Evolutionary conservation across 92 coral and sea anemone genomes (phyloP).

Genomic region (Paragorgia papillata): DNA sequence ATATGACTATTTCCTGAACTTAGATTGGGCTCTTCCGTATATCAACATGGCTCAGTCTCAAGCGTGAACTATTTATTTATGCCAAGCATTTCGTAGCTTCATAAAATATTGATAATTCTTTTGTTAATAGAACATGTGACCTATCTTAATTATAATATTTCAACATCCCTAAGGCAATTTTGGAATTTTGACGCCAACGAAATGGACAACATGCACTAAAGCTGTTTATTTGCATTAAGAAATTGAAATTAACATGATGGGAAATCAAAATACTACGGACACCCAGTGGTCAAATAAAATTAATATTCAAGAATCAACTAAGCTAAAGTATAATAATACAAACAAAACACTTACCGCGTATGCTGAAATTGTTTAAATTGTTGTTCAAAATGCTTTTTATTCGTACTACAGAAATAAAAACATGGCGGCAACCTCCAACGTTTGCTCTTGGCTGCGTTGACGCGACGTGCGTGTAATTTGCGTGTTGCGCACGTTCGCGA

Average conservation of each 20-base stretch:
- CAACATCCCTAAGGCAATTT: background rate
- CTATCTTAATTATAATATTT: conserved; percentile 81
- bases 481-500: background rate
- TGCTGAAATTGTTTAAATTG: background rate
- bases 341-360: background rate
- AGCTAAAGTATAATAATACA: background rate
- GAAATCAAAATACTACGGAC: background rate
- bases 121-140: conserved; percentile 95
- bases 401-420: no score
- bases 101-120: conserved; percentile 95
- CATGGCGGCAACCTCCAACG: background rate
- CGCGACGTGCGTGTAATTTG: background rate
- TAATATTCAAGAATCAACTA: no score
- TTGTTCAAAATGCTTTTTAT: background rate
- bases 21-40: conserved; percentile 26
- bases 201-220: background rate
- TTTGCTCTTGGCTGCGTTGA: background rate
- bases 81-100: conserved; percentile 31
- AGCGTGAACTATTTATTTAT: conserved; percentile 4
- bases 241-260: background rate
- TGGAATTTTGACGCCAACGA: conserved; percentile 6
- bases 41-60: conserved; percentile 2
- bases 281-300: background rate
- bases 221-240: conserved; percentile 1
- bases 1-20: background rate